Conservation (phyloP, 2,797 vertebrate species). For the Harpagifer antarcticus region DNA sequence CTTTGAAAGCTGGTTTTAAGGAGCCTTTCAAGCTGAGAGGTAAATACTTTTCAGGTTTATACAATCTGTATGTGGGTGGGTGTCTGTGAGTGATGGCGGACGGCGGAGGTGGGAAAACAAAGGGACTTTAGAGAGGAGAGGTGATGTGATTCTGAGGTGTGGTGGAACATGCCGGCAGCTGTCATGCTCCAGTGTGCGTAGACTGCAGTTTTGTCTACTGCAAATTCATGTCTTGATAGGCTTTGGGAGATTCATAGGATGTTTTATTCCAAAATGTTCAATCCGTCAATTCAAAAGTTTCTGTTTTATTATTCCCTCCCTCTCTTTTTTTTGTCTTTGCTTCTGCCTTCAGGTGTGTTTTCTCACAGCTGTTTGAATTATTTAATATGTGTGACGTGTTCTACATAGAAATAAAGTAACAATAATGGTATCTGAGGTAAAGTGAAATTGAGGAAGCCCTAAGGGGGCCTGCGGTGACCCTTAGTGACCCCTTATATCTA, state of each 20-base stretch:
- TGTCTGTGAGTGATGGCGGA: background rate
- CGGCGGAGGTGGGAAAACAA: slow-evolving; percentile 48
- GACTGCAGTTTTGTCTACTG: background rate
- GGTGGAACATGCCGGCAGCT: slow-evolving; percentile 15
- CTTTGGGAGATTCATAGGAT: background rate
- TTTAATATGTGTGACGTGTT: slow-evolving; percentile 4
- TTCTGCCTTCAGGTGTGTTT: slow-evolving; percentile 1
- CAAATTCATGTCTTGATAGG: background rate
- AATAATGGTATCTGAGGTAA: slow-evolving; percentile 5
- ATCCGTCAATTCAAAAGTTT: background rate
- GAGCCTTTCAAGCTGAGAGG: slow-evolving; percentile 11
- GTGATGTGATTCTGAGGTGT: slow-evolving; percentile 24
- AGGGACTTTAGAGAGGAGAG: slow-evolving; percentile 24
- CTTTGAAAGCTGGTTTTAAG: slow-evolving; percentile 23
- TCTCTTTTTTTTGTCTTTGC: background rate
- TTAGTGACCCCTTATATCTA: background rate
- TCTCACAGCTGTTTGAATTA: slow-evolving; percentile 9
- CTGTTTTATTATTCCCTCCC: background rate
- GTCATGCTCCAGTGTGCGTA: background rate
- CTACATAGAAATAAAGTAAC: background rate
- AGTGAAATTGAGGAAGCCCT: background rate
- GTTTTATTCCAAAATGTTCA: background rate
- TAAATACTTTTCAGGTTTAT: slow-evolving; percentile 12
- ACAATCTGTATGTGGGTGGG: background rate
- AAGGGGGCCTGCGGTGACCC: background rate